Conservation (phyloP, 2,113 vertebrate genomes). For the Callipepla squamata region DNA sequence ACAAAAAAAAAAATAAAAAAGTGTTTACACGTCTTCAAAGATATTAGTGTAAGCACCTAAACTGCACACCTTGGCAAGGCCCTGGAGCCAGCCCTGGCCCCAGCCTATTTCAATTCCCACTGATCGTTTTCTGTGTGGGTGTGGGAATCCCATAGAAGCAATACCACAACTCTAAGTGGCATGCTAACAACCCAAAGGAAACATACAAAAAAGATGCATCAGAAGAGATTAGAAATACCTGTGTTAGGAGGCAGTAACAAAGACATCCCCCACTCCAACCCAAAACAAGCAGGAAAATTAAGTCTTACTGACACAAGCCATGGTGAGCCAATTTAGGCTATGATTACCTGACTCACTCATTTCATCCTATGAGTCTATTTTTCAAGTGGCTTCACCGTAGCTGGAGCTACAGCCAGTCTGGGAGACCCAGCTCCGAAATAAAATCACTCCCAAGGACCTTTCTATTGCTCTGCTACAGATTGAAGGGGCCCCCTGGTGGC, state of each 20-base stretch:
- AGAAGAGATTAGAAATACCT: neutral
- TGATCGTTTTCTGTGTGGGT: fast-evolving
- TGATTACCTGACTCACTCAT: neutral
- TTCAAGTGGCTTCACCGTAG: neutral
- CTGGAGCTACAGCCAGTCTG: neutral
- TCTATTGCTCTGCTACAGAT: fast-evolving
- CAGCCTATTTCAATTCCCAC: neutral
- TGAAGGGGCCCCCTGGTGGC: neutral
- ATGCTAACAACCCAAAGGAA: neutral
- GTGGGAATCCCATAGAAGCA: neutral
- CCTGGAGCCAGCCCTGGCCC: neutral
- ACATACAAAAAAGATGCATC: neutral
- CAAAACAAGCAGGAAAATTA: neutral
- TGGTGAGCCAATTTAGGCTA: neutral
- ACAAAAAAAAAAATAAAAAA: too few species aligned
- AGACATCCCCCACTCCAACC: neutral
- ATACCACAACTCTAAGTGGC: neutral
- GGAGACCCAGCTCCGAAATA: neutral
- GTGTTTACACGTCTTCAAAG: fast-evolving
- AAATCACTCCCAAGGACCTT: neutral
- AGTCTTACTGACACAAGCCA: neutral
- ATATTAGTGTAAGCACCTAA: fast-evolving
- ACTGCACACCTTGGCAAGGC: neutral
- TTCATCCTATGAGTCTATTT: neutral
- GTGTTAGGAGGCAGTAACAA: neutral